Base-by-base conservation (phyloP, 2,797 vertebrate genomes). In the Limnodromus scolopaceus region DNA sequence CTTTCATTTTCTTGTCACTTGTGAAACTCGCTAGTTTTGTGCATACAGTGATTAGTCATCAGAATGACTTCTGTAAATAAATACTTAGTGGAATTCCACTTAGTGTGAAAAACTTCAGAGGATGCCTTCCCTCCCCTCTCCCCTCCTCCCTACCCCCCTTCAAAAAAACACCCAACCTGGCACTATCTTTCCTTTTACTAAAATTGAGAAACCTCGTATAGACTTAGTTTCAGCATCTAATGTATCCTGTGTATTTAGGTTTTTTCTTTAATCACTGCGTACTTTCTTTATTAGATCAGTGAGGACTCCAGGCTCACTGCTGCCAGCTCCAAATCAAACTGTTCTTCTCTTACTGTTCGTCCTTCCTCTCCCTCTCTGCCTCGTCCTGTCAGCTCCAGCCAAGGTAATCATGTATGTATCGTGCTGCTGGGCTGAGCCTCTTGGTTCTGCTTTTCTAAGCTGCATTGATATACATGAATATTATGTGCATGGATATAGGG, bases 371-470 rank as follows among this genome's bases (percentile, higher is more conserved):
- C 98, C 95, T 98, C 98, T 97, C 97, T 98, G 98, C 98, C 98
- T 98, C 98, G 97, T 97, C 98, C 98, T 97, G 97, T 98, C 98
- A 98, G 98, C 99, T 98, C 99, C 98, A 99, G 98, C 98, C 99
- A 99, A 99, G 99, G 99, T 99, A 99, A 99, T 98, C 98, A 98
- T 98, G 98, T 98, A 98, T 98, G 98, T 98, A 98, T 99, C 98
- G 96, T 98, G 98, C 98, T 98, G 98, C 98, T 97, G 95, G 96
- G 96, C 96, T 93, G 96, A 98, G 97, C 97, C 93, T 84, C 79
- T 92, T 96, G 97, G 97, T 96, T 97, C 91, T 95, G 93, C 94
- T 93, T 96, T 95, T 96, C 92, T 84, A 91, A 95, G 93, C 97
- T 97, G 95, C 96, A 93, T 84, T 97, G 88, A 97, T 97, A 96